Conservation (phyloP, 2,888 invertebrate genomes). For the Mechanitis messenoides region DNA sequence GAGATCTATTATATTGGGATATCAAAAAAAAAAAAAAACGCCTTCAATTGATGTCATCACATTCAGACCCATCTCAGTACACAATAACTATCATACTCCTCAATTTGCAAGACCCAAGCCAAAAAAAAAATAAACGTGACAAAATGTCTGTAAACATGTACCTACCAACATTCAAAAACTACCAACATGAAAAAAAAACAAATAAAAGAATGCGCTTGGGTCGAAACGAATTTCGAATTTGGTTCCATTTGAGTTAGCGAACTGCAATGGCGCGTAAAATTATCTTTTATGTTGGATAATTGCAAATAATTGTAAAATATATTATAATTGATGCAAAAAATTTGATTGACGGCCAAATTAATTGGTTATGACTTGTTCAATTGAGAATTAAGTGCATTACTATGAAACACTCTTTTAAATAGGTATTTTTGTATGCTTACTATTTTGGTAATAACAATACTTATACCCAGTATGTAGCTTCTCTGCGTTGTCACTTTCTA, state of each 20-base stretch:
- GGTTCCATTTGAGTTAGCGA: slow-evolving; percentile 62
- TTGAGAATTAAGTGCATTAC: slow-evolving; percentile 25
- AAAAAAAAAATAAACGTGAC: slow-evolving; percentile 69
- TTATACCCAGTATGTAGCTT: no score
- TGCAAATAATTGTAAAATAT: slow-evolving; percentile 44
- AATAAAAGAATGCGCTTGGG: slow-evolving; percentile 44
- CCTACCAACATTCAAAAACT: slow-evolving; percentile 52
- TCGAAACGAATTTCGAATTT: slow-evolving; percentile 63
- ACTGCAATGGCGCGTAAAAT: slow-evolving; percentile 64
- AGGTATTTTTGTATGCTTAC: no score
- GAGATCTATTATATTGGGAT: no score
- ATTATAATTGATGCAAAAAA: slow-evolving; percentile 47
- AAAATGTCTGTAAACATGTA: slow-evolving; percentile 76
- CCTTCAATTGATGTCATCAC: slow-evolving; percentile 55
- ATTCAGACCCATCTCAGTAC: slow-evolving; percentile 47
- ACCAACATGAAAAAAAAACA: slow-evolving; percentile 33
- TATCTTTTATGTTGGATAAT: slow-evolving; percentile 50
- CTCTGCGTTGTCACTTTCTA: no score
- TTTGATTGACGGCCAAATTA: slow-evolving; percentile 41
- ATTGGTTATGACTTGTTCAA: slow-evolving; percentile 50
- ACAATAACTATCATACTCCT: slow-evolving; percentile 58
- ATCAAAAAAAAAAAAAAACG: no score
- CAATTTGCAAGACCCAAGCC: slow-evolving; percentile 65
- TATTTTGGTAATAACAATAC: no score
- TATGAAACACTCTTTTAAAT: no score